Evolutionary conservation across 2,888 invertebrate genomes (phyloP).

Genomic region (Sphaerophoria rueppellii): DNA sequence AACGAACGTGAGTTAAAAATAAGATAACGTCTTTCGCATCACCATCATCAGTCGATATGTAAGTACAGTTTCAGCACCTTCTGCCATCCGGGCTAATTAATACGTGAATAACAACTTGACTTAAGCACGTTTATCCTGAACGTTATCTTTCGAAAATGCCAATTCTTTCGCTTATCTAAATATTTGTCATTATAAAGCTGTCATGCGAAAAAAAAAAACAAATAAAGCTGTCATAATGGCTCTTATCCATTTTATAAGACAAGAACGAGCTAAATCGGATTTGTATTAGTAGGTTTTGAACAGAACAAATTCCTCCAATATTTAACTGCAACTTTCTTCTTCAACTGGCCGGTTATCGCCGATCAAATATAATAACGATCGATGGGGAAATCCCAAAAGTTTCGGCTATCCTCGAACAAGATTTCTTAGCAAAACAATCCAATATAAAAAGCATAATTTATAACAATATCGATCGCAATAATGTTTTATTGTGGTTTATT

Average conservation of each 20-base stretch:
- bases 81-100: slow-evolving; percentile 56
- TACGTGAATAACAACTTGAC: slow-evolving; percentile 48
- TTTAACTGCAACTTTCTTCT: slow-evolving; percentile 21
- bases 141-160: slow-evolving; percentile 40
- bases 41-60: neutral
- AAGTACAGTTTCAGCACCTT: slow-evolving; percentile 6
- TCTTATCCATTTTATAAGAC: slow-evolving; percentile 21
- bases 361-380: neutral
- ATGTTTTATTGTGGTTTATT: slow-evolving; percentile 55
- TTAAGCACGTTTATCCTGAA: slow-evolving; percentile 48
- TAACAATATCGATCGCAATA: slow-evolving; percentile 58
- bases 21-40: slow-evolving; percentile 18
- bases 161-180: slow-evolving; percentile 48
- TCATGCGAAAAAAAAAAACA: slow-evolving; percentile 22
- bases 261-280: neutral
- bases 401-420: slow-evolving; percentile 39
- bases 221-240: slow-evolving; percentile 38
- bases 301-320: slow-evolving; percentile 6
- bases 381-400: slow-evolving; percentile 33
- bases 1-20: no score
- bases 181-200: slow-evolving; percentile 65
- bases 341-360: slow-evolving; percentile 6
- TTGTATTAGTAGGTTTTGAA: slow-evolving; percentile 21
- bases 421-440: slow-evolving; percentile 16
- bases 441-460: slow-evolving; percentile 42